Evolutionary conservation across 1,140 invertebrate genomes (phyloP), one percentile per base, ranked within the genome.

Genomic region (Telenomus remus): DNA sequence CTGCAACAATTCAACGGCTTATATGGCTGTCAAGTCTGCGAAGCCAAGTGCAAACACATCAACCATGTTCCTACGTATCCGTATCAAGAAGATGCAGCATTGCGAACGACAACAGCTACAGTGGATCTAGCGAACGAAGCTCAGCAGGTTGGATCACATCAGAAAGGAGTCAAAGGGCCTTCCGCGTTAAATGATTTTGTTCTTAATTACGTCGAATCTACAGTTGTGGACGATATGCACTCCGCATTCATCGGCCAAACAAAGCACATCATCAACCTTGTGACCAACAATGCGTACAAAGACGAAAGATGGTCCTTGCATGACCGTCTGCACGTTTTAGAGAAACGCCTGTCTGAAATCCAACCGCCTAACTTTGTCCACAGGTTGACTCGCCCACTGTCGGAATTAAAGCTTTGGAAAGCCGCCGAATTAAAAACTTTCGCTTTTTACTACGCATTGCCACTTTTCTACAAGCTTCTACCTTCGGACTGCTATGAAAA

Each of bases 351-450:
- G 13, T 10, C 12, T 33, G 46, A 19, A 4, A 19, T 66, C 2
- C 8, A 7, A 4, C 64, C 64, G 3, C 50, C 50, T 4, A 39
- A 16, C 4, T 56, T 37, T 43, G 64, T 66, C 5, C n/a, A 1
- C 34, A 39, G 64, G 13, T 27, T 66, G 2, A 33, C 53, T 5
- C 13, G 54, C 19, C 44, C 37, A 42, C 10, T 43, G 8, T 53
- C 57, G 5, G 65, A 71, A n/a, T n/a, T n/a, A n/a, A n/a, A n/a
- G n/a, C n/a, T n/a, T 51, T 81, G 80, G 74, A 81, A 82, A 64
- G 79, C 76, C 10, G 60, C 60, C 0, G 79, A 81, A 48, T 76
- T 11, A 73, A 70, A 55, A 51, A 49, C 1, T 81, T 50, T 33
- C 69, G 5, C 50, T 80, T 0, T 69, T 56, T n/a, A n/a, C 16